These are phyloP conservation scores for Bryconaethiops microstoma DNA, from an alignment of 2,797 vertebrate genomes.

Conservation along the genomic window DNA sequence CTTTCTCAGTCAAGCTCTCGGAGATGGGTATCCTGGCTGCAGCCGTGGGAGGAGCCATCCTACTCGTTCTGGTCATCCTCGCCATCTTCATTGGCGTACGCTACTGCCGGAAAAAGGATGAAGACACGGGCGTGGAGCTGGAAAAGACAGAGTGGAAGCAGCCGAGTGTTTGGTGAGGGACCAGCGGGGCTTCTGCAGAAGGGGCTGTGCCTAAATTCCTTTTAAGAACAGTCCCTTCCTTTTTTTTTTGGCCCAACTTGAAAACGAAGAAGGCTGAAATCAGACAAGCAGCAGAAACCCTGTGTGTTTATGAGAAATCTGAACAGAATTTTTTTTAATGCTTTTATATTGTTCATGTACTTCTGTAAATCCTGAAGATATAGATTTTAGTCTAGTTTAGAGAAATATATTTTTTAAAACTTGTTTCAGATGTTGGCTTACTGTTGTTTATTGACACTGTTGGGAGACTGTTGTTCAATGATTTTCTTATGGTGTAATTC, in stretches of 20 bases:
- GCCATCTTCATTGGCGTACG: conserved; percentile 69
- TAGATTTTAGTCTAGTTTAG: not conserved
- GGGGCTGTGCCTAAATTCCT: not conserved
- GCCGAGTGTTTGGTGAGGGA: conserved; percentile 67
- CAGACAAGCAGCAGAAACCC: not conserved
- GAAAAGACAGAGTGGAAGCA: conserved; percentile 51
- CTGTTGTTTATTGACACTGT: too few species aligned
- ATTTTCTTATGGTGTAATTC: too few species aligned
- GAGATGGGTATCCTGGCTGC: conserved; percentile 84
- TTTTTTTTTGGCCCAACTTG: conserved; percentile 6
- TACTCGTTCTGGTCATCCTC: conserved; percentile 81
- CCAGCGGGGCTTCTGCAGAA: not conserved
- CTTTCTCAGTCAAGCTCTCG: conserved; percentile 68
- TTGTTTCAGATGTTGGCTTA: too few species aligned
- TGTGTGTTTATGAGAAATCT: not conserved
- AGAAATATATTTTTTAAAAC: not conserved
- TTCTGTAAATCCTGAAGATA: not conserved
- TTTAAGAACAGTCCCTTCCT: not conserved
- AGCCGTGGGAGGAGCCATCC: conserved; percentile 81
- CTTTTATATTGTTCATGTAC: not conserved
- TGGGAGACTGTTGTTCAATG: too few species aligned
- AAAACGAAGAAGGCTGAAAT: not conserved
- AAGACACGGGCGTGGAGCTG: conserved; percentile 41
- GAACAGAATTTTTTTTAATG: conserved; percentile 10
- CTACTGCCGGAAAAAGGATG: conserved; percentile 63